Percentiles rank a stretch among this genome's conserved stretches.
These are phyloP conservation scores for Serranus cabrilla DNA, from an alignment of 2,797 vertebrate genomes.

Conservation along the genomic window DNA sequence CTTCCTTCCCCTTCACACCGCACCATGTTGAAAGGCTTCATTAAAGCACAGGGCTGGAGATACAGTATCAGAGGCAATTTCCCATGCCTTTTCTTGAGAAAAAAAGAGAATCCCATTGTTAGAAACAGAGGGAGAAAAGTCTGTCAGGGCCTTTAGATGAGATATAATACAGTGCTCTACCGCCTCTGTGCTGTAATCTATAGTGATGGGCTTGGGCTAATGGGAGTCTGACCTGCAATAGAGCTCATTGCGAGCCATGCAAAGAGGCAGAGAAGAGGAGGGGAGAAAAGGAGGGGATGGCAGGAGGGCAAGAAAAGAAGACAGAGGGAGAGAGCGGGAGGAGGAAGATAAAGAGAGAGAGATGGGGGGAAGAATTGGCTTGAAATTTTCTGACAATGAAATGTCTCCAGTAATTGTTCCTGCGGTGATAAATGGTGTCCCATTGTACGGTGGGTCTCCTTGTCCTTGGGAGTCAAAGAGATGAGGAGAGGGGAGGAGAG, in stretches of 20 bases:
- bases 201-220: conserved; percentile 77
- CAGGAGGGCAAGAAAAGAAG: conserved; percentile 47
- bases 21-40: conserved; percentile 77
- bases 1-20: conserved; percentile 49
- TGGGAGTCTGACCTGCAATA: conserved; percentile 81
- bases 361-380: conserved; percentile 72
- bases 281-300: conserved; percentile 27
- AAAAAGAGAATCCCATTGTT: conserved; percentile 77
- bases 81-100: conserved; percentile 68
- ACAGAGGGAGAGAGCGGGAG: conserved; percentile 37
- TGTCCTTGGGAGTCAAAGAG: conserved; percentile 83
- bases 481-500: conserved; percentile 62
- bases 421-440: conserved; percentile 84
- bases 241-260: conserved; percentile 74
- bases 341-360: conserved; percentile 69
- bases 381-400: conserved; percentile 85
- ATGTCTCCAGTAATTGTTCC: conserved; percentile 85
- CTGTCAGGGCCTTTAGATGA: conserved; percentile 76
- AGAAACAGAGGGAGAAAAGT: conserved; percentile 67
- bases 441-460: conserved; percentile 78
- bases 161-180: conserved; percentile 73
- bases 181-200: conserved; percentile 75
- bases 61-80: conserved; percentile 82
- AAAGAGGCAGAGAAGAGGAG: conserved; percentile 51
- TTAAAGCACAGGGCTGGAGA: conserved; percentile 77